A percentile compares a stretch with the other conserved stretches of the same genome.
Conservation (phyloP, 2,113 vertebrate genomes). For the Anhinga anhinga region DNA sequence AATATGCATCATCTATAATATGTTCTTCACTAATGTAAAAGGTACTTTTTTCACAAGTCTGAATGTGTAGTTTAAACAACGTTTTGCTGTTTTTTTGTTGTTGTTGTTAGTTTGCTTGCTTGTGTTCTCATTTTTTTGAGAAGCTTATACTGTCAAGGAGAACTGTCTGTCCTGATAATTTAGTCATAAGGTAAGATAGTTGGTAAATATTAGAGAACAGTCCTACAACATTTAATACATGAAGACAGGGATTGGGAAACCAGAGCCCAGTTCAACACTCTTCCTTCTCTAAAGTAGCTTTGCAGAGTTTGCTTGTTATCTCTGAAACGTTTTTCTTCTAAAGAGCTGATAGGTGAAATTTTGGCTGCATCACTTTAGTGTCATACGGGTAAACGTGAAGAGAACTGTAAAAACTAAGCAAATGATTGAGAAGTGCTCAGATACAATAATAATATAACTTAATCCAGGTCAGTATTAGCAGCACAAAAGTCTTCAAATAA, state of each 20-base stretch:
- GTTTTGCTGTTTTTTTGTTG: not conserved
- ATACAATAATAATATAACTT: not conserved
- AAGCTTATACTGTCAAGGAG: not conserved
- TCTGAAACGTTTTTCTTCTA: not conserved
- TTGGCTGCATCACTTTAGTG: not conserved
- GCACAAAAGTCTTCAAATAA: not conserved
- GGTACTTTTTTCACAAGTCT: rapidly evolving
- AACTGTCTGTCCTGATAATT: not conserved
- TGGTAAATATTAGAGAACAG: not conserved
- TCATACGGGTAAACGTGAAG: not conserved
- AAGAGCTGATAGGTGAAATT: not conserved
- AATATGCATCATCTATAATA: too few species aligned
- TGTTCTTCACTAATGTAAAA: not conserved
- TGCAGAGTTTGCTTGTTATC: not conserved
- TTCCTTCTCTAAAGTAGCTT: too few species aligned
- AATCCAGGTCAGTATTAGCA: not conserved
- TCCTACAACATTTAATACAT: too few species aligned
- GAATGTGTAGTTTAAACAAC: not conserved
- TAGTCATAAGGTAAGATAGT: not conserved
- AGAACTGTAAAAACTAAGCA: not conserved
- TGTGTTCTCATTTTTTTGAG: not conserved
- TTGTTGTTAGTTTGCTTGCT: not conserved
- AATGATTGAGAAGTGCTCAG: not conserved
- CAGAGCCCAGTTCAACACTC: rapidly evolving
- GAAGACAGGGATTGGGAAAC: not conserved